A percentile compares a stretch with the other conserved stretches of the same genome.
These are phyloP conservation scores for Ferrisia virgata DNA, from an alignment of 2,888 invertebrate genomes.

Conservation along the genomic window DNA sequence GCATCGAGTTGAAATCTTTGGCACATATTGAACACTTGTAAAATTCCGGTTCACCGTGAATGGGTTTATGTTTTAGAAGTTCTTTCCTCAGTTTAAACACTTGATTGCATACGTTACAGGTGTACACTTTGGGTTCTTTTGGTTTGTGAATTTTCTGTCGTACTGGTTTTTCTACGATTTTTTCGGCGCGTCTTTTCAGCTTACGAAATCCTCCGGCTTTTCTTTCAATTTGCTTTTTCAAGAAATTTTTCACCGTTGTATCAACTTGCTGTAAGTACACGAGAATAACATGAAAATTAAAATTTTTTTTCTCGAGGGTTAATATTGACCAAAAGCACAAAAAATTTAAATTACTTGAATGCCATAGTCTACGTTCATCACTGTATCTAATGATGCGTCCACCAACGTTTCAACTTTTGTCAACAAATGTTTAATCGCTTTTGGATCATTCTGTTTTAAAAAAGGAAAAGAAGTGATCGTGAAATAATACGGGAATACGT, in stretches of 20 bases:
- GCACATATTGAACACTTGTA: constrained; percentile 1
- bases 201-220: neutral
- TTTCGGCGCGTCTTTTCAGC: neutral
- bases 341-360: neutral
- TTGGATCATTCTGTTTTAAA: neutral
- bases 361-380: neutral
- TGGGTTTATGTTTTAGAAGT: neutral
- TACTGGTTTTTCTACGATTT: neutral
- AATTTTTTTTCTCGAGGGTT: neutral
- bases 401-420: neutral
- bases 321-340: neutral
- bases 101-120: neutral
- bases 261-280: neutral
- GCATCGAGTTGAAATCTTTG: neutral
- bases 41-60: neutral
- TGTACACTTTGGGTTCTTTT: neutral
- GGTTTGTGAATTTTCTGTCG: neutral
- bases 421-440: neutral
- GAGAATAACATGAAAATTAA: too few relatives aligned
- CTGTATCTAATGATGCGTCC: neutral
- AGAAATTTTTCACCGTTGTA: neutral
- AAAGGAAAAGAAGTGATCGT: neutral
- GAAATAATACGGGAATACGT: neutral
- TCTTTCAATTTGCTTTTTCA: constrained; percentile 1
- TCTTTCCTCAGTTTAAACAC: neutral